phyloP scores from a whole-genome alignment of 1,140 invertebrate species.

The Brachionus rubens region DNA sequence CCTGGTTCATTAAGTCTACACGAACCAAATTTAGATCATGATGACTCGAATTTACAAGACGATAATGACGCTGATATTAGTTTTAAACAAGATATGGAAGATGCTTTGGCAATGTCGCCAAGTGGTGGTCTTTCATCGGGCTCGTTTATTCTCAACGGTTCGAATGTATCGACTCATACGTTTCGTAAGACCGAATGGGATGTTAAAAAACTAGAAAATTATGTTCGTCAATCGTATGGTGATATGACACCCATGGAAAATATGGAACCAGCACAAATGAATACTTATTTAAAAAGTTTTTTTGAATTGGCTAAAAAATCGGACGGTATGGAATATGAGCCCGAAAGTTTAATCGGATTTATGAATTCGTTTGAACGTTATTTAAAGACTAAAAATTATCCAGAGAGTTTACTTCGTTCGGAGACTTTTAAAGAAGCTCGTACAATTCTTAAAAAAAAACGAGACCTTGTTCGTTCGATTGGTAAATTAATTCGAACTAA shows the following conservation, averaged over 20 bases:
- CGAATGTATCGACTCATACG: slow-evolving; percentile 35
- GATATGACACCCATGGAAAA: slow-evolving; percentile 32
- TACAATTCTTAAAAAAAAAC: slow-evolving; percentile 27
- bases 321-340: slow-evolving; percentile 42
- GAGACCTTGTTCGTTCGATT: slow-evolving; percentile 24
- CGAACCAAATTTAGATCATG: background rate
- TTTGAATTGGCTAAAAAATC: slow-evolving; percentile 32
- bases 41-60: slow-evolving; percentile 36
- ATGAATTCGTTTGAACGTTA: slow-evolving; percentile 46
- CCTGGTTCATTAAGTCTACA: background rate
- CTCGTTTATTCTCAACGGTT: background rate
- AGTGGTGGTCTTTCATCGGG: background rate
- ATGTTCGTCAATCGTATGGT: slow-evolving; percentile 15
- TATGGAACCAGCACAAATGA: slow-evolving; percentile 26
- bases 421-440: slow-evolving; percentile 8
- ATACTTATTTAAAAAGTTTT: slow-evolving; percentile 41
- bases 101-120: slow-evolving; percentile 5
- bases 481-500: slow-evolving; percentile 40
- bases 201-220: slow-evolving; percentile 20
- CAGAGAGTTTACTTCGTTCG: slow-evolving; percentile 14
- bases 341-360: slow-evolving; percentile 30
- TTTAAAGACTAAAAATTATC: slow-evolving; percentile 41
- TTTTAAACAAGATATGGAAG: slow-evolving; percentile 37
- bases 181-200: slow-evolving; percentile 44
- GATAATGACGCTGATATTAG: slow-evolving; percentile 9